Evolutionary conservation across 2,113 vertebrate species (phyloP).

Genomic region (Barbus barbus): DNA sequence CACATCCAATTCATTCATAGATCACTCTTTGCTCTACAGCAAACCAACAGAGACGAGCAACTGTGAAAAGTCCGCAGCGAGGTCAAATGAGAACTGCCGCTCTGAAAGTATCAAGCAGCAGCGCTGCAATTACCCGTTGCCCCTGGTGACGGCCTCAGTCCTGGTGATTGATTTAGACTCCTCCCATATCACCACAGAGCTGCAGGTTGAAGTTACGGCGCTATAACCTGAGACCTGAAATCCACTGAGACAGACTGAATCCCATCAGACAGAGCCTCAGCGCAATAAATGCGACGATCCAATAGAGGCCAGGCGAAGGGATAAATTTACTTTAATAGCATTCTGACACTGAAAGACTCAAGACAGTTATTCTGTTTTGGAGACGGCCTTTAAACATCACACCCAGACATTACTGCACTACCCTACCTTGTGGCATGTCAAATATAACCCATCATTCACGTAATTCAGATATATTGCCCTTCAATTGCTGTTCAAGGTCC

Average conservation of each 20-base stretch:
- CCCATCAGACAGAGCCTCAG: conserved; percentile 52
- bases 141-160: conserved; percentile 58
- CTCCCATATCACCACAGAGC: conserved; percentile 47
- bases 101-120: conserved; percentile 48
- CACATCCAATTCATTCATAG: conserved; percentile 36
- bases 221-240: conserved; percentile 54
- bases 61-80: conserved; percentile 1
- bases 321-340: conserved; percentile 61
- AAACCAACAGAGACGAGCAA: not conserved
- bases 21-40: conserved; percentile 33
- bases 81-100: conserved; percentile 38
- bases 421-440: not conserved
- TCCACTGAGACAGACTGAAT: conserved; percentile 45
- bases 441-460: conserved; percentile 22
- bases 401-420: not conserved
- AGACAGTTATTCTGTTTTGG: conserved; percentile 40
- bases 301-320: conserved; percentile 43
- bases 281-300: conserved; percentile 61
- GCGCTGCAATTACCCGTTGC: conserved; percentile 47
- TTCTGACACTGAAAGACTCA: conserved; percentile 46
- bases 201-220: conserved; percentile 44
- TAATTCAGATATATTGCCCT: conserved; percentile 10
- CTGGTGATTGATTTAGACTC: conserved; percentile 63
- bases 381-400: conserved; percentile 27
- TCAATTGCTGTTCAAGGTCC: not conserved